Evolutionary conservation across 1,140 invertebrate species (phyloP).

Genomic region (Heliothis virescens): DNA sequence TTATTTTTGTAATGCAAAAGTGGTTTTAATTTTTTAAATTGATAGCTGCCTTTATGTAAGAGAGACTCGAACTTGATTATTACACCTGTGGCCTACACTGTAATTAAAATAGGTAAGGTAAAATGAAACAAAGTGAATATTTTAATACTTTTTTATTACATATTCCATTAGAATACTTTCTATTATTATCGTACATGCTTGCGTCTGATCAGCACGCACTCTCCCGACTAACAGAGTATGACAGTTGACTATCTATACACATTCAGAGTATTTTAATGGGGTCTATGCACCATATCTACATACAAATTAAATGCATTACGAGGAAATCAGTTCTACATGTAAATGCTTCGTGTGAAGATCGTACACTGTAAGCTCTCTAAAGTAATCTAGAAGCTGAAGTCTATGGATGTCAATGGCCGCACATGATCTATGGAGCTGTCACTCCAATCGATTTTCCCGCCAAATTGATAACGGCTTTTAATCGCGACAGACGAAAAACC

Average conservation of each 20-base stretch:
- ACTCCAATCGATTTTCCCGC: slow-evolving; percentile 30
- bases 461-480: slow-evolving; percentile 21
- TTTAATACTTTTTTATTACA: slow-evolving; percentile 76
- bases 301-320: slow-evolving; percentile 75
- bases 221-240: slow-evolving; percentile 65
- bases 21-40: slow-evolving; percentile 42
- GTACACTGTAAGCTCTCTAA: slow-evolving; percentile 75
- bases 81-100: background rate
- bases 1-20: slow-evolving; percentile 58
- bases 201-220: slow-evolving; percentile 60
- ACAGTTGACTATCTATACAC: slow-evolving; percentile 72
- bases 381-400: slow-evolving; percentile 75
- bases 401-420: slow-evolving; percentile 52
- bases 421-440: slow-evolving; percentile 67
- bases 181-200: slow-evolving; percentile 84
- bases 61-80: too few relatives aligned
- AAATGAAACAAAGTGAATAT: slow-evolving; percentile 34
- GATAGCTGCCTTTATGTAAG: background rate
- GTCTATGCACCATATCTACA: slow-evolving; percentile 79
- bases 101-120: background rate
- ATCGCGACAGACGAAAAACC: slow-evolving; percentile 1
- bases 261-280: slow-evolving; percentile 65
- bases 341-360: slow-evolving; percentile 55
- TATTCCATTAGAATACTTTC: slow-evolving; percentile 87
- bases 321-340: slow-evolving; percentile 66